These are phyloP conservation scores for Lasius fuliginosus DNA, from an alignment of 2,888 invertebrate genomes.

Conservation along the genomic window DNA sequence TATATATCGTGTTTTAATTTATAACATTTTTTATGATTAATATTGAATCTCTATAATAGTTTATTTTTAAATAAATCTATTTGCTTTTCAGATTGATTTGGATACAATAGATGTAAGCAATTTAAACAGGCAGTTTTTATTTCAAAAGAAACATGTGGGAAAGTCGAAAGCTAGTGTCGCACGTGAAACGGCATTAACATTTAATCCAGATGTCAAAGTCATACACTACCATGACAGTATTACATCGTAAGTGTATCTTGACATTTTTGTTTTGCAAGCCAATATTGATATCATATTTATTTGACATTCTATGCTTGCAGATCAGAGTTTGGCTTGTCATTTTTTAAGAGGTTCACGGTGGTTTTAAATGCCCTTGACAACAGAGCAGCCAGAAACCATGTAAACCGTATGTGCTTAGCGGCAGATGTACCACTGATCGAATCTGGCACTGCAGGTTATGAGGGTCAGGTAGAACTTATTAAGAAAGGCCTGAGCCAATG, in stretches of 20 bases:
- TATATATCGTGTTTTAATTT: neutral
- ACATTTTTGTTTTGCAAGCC: neutral
- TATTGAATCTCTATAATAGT: neutral
- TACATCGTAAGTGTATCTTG: slow-evolving; percentile 90
- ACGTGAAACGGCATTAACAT: slow-evolving; percentile 94
- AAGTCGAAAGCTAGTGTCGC: slow-evolving; percentile 98
- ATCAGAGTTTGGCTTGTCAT: slow-evolving; percentile 95
- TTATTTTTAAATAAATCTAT: slow-evolving; percentile 11
- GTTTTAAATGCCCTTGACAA: slow-evolving; percentile 99
- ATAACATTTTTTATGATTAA: neutral
- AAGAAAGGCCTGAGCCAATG: slow-evolving; percentile 96
- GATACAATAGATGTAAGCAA: slow-evolving; percentile 99
- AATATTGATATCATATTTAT: neutral
- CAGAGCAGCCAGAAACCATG: slow-evolving; percentile 98
- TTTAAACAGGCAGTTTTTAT: slow-evolving; percentile 99
- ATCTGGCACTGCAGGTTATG: slow-evolving; percentile 98
- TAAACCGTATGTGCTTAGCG: slow-evolving; percentile 99
- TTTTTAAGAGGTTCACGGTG: slow-evolving; percentile 96
- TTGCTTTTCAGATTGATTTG: slow-evolving; percentile 95
- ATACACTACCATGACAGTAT: slow-evolving; percentile 97
- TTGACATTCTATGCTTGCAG: slow-evolving; percentile 87
- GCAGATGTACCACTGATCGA: slow-evolving; percentile 98
- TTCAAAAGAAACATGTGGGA: slow-evolving; percentile 99
- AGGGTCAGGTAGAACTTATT: slow-evolving; percentile 97
- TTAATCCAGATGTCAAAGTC: slow-evolving; percentile 96